A percentile compares a stretch with the other conserved stretches of the same genome.
phyloP scores from a whole-genome alignment of 2,888 invertebrate genomes.

The Netelia virgata region DNA sequence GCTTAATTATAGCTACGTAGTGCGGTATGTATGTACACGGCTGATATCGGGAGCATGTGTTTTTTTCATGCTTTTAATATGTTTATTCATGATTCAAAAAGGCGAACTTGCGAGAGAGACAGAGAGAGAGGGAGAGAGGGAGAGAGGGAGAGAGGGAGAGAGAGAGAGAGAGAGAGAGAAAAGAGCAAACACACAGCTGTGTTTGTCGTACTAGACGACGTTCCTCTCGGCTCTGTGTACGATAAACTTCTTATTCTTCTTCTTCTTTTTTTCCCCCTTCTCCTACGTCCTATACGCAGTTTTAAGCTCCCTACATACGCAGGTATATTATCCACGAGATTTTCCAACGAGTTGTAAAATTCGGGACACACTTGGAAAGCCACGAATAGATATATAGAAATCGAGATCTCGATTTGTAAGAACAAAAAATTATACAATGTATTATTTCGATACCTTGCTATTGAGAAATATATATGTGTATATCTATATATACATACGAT shows the following conservation, averaged over 20 bases:
- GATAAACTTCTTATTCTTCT: constrained; percentile 21
- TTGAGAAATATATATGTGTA: not conserved
- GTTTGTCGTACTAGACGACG: constrained; percentile 13
- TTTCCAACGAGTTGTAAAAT: constrained; percentile 34
- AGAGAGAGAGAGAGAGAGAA: not conserved
- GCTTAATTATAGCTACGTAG: constrained; percentile 9
- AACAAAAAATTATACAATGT: not conserved
- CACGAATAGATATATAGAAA: not conserved
- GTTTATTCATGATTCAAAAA: too few relatives aligned
- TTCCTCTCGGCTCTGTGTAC: not conserved
- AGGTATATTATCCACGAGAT: constrained; percentile 8
- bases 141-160: not conserved
- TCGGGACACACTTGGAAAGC: not conserved
- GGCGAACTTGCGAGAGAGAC: too few relatives aligned
- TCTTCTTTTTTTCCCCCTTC: not conserved
- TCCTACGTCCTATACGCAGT: too few relatives aligned
- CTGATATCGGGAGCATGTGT: too few relatives aligned
- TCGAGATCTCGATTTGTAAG: not conserved
- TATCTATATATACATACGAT: not conserved
- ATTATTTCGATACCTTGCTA: not conserved
- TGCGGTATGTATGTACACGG: too few relatives aligned
- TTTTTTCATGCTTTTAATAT: too few relatives aligned
- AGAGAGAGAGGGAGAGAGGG: too few relatives aligned
- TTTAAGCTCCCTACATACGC: not conserved
- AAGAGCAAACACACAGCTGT: constrained; percentile 49